Percentiles rank a stretch among this genome's conserved stretches.
Evolutionary conservation across 2,888 invertebrate genomes (phyloP).

Genomic region (Plagodis pulveraria): DNA sequence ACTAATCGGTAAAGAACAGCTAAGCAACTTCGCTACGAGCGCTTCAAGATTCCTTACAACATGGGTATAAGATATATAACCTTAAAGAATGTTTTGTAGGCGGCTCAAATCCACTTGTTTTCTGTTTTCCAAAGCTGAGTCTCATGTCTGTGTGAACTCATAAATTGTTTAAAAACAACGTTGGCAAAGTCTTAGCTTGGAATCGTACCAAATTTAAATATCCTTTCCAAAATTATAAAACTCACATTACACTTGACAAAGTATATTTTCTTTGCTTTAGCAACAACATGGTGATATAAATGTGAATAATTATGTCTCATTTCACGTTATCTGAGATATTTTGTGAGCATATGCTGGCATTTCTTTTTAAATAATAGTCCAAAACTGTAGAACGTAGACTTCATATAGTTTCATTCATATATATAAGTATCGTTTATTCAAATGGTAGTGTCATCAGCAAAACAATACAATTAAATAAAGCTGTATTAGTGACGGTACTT

Average conservation of each 20-base stretch:
- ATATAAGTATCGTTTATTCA: too few species aligned
- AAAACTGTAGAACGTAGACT: too few species aligned
- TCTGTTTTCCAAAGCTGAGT: constrained; percentile 47
- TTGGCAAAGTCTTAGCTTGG: constrained; percentile 72
- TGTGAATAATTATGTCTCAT: constrained; percentile 20
- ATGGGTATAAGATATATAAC: too few species aligned
- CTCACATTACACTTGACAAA: constrained; percentile 63
- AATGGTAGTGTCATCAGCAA: too few species aligned
- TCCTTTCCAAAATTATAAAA: constrained; percentile 68
- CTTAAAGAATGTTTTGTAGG: constrained; percentile 41
- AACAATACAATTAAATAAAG: too few species aligned
- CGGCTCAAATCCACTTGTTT: constrained; percentile 41
- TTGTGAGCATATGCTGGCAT: not conserved
- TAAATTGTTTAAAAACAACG: constrained; percentile 67
- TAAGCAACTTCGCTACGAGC: too few species aligned
- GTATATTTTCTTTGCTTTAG: constrained; percentile 38
- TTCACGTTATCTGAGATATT: constrained; percentile 2
- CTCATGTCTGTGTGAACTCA: constrained; percentile 51
- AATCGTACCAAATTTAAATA: constrained; percentile 77
- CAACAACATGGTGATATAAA: not conserved
- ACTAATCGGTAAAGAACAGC: too few species aligned
- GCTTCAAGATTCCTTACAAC: too few species aligned
- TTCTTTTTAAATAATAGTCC: too few species aligned
- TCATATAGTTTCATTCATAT: too few species aligned
- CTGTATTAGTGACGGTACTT: too few species aligned